Conservation (phyloP, 35 echinoderm and acorn worm species). For the Nesometra sesokonis region DNA sequence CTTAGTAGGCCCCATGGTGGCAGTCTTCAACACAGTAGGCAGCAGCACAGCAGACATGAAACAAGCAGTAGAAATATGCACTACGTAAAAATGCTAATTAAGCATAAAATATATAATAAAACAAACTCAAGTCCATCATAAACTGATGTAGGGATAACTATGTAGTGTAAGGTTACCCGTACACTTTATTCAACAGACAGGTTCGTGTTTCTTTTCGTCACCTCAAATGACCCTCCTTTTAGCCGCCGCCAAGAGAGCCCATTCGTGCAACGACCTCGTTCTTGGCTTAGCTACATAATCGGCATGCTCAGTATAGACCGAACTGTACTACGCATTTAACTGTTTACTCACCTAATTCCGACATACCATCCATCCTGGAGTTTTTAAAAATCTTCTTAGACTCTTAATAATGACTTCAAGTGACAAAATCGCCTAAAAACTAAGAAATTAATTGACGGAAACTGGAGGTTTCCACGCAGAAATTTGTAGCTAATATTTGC, state of each 20-base stretch:
- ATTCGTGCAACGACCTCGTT: not conserved
- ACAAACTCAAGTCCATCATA: too few species aligned
- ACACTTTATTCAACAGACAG: not conserved
- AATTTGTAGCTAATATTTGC: not conserved
- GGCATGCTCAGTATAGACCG: not conserved
- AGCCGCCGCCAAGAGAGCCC: not conserved
- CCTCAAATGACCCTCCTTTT: not conserved
- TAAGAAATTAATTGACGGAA: not conserved
- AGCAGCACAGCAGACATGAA: too few species aligned
- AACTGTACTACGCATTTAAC: not conserved
- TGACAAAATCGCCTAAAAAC: not conserved
- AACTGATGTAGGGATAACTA: too few species aligned
- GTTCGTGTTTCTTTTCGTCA: not conserved
- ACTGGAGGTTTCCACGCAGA: not conserved
- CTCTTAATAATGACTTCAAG: not conserved
- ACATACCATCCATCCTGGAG: not conserved
- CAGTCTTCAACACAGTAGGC: too few species aligned
- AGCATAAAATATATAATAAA: too few species aligned
- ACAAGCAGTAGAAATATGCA: too few species aligned
- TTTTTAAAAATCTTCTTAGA: not conserved
- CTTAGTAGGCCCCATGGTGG: too few species aligned
- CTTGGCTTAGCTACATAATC: not conserved
- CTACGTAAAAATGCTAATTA: too few species aligned
- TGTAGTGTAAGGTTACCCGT: not conserved
- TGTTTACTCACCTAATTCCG: not conserved